Evolutionary conservation across 2,888 invertebrate species (phyloP).

Genomic region (Idaea biselata): DNA sequence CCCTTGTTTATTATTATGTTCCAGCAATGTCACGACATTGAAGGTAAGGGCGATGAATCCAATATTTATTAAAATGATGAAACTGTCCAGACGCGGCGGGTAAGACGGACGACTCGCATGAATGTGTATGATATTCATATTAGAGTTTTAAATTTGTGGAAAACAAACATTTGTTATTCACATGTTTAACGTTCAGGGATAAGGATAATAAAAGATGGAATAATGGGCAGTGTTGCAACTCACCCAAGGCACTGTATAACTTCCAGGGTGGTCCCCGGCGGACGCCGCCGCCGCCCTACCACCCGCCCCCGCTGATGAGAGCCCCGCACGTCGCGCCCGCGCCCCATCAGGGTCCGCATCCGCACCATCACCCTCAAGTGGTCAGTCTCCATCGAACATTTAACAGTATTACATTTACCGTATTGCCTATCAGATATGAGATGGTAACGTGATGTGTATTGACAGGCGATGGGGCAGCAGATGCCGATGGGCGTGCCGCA

Average conservation of each 20-base stretch:
- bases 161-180: slow-evolving; percentile 17
- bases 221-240: slow-evolving; percentile 18
- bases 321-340: slow-evolving; percentile 49
- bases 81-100: slow-evolving; percentile 27
- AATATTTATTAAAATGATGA: slow-evolving; percentile 33
- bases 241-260: slow-evolving; percentile 39
- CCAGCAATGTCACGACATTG: slow-evolving; percentile 32
- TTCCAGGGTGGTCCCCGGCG: slow-evolving; percentile 83
- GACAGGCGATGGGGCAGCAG: slow-evolving; percentile 35
- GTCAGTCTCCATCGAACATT: slow-evolving; percentile 43
- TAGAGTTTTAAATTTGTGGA: slow-evolving; percentile 14
- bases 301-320: slow-evolving; percentile 76
- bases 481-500: slow-evolving; percentile 38
- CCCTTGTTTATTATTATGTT: slow-evolving; percentile 31
- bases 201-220: slow-evolving; percentile 4
- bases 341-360: slow-evolving; percentile 35
- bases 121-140: slow-evolving; percentile 30
- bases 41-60: slow-evolving; percentile 21
- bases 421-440: background rate
- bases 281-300: slow-evolving; percentile 89
- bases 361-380: slow-evolving; percentile 41
- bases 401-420: slow-evolving; percentile 50
- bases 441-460: slow-evolving; percentile 7
- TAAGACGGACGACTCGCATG: slow-evolving; percentile 36
- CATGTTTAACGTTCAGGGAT: slow-evolving; percentile 3